Evolutionary conservation across 92 coral and sea anemone species (phyloP), one percentile per base, ranked within the genome.

Genomic region (Montipora capitata): DNA sequence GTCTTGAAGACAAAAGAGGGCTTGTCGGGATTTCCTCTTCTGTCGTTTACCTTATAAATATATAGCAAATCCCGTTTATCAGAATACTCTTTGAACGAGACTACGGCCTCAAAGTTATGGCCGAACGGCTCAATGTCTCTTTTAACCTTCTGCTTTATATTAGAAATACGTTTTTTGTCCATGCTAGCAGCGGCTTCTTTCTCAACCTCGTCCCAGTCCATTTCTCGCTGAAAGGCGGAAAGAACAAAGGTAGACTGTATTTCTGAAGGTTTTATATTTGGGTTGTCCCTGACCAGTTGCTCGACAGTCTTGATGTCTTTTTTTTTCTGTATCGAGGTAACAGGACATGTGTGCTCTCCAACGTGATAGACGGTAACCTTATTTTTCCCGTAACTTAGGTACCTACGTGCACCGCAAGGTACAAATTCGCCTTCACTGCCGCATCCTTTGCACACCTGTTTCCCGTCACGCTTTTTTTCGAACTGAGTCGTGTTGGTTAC

Each of bases 321-420:
- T 7, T 45, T 45, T 52, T 40, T 43, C 58, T 11, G 20, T 13
- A 54, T 63, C 12, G 67, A 73, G 54, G 59, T 65, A 44, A 86
- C 88, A 2, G 96, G 96, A 78, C 96, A 93, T 4, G 96, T 81
- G 80, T 93, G 94, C 13, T 77, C 43, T 7, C 96, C 91, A 57
- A 11, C 10, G 72, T 92, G 93, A 61, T 84, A 89, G n/a, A 89
- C 91, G 6, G 74, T 89, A 5, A 85, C 41, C 12, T 65, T 10
- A 6, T 68, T 85, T 67, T 81, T 80, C 15, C 71, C 77, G 73
- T 89, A 88, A 74, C 80, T 58, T 2, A 92, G 15, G 81, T 93
- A 93, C 44, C 92, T 74, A 51, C 96, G 40, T 5, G 95, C 93
- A 5, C n/a, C 38, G 38, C 95, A 88, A 2, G 88, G 84, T 5